Evolutionary conservation across 2,113 vertebrate genomes (phyloP).

Genomic region (Petroica traversi): DNA sequence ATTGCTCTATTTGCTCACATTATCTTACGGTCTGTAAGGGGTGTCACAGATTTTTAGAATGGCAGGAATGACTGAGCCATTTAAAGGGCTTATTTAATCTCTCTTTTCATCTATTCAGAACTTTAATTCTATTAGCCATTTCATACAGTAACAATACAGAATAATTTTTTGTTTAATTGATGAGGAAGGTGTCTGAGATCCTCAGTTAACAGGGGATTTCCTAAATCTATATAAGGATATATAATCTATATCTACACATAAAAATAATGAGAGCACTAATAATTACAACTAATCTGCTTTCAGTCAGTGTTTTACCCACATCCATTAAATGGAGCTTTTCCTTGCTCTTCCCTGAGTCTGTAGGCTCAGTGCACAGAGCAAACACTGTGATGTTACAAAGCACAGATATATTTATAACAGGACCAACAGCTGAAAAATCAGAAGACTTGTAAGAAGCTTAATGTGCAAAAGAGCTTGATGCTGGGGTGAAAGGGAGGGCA

Average conservation of each 20-base stretch:
- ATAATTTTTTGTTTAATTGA: background rate
- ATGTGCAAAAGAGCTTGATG: constrained; percentile 30
- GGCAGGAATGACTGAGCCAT: background rate
- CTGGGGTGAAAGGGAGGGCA: constrained; percentile 54
- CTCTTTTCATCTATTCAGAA: background rate
- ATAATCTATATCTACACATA: background rate
- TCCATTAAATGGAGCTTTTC: background rate
- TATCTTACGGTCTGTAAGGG: rapidly evolving
- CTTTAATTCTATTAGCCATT: background rate
- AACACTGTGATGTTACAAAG: background rate
- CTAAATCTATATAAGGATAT: background rate
- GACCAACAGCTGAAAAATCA: constrained; percentile 30
- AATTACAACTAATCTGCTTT: background rate
- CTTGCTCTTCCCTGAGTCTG: background rate
- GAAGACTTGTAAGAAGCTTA: constrained; percentile 59
- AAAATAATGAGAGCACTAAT: background rate
- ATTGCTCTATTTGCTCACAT: background rate
- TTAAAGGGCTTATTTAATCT: background rate
- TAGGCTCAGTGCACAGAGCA: background rate
- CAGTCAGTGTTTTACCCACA: background rate
- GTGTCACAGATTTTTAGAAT: background rate
- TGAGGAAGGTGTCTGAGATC: background rate
- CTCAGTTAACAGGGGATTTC: background rate
- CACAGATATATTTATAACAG: constrained; percentile 9
- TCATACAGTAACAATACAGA: background rate